Conservation (phyloP, 2,888 invertebrate species). For the Himalopsyche anomala region DNA sequence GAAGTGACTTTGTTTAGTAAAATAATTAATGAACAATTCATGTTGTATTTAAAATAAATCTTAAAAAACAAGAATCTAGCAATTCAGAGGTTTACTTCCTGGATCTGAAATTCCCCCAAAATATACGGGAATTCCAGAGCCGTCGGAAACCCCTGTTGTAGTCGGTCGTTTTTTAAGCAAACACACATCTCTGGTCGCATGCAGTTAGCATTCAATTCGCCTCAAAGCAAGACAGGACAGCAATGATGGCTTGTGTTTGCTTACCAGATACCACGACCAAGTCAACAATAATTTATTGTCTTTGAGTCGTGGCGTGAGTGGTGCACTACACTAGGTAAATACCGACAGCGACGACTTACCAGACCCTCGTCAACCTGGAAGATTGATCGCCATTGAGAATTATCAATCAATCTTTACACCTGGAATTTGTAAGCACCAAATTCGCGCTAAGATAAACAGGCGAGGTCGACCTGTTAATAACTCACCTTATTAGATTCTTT, state of each 20-base stretch:
- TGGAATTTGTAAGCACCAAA: constrained; percentile 15
- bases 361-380: constrained; percentile 1
- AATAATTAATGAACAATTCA: no score
- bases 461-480: neutral
- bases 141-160: no score
- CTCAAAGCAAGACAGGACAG: neutral
- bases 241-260: constrained; percentile 27
- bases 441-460: neutral
- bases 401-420: constrained; percentile 38
- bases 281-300: constrained; percentile 42
- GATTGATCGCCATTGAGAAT: constrained; percentile 31
- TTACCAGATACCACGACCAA: neutral
- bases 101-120: no score
- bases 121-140: no score
- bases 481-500: neutral
- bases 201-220: neutral
- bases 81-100: no score
- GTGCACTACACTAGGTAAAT: neutral
- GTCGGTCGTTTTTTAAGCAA: no score
- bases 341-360: neutral
- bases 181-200: neutral
- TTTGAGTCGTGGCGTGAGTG: constrained; percentile 19
- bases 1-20: no score
- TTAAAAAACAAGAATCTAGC: no score
- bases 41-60: no score